Evolutionary conservation across 2,113 vertebrate species (phyloP).

Genomic region (Sylvia atricapilla): DNA sequence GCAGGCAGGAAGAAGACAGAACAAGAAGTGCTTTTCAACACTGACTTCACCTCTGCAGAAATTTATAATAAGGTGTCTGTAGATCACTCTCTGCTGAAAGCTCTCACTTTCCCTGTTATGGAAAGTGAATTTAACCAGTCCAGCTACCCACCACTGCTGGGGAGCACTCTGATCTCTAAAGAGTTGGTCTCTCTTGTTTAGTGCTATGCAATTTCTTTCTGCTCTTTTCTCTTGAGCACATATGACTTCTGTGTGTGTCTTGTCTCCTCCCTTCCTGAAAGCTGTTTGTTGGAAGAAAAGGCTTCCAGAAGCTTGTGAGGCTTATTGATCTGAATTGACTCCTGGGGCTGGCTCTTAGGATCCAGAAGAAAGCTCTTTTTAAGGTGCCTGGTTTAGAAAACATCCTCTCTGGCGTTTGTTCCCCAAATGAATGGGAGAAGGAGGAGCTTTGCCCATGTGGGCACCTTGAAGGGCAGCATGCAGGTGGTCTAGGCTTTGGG

Average conservation of each 20-base stretch:
- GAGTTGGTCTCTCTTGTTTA: neutral
- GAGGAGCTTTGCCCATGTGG: fast-evolving
- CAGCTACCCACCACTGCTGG: neutral
- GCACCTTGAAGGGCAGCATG: neutral
- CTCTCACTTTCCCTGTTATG: neutral
- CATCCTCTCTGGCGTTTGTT: neutral
- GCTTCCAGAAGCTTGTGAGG: neutral
- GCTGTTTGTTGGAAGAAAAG: neutral
- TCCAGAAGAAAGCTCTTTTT: neutral
- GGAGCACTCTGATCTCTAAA: neutral
- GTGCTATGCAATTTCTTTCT: neutral
- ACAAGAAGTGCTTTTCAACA: slow-evolving; percentile 50
- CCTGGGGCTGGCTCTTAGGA: neutral
- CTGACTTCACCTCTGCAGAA: slow-evolving; percentile 53
- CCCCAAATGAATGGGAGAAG: neutral
- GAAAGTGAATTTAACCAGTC: slow-evolving; percentile 32
- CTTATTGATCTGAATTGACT: neutral
- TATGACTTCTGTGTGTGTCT: neutral
- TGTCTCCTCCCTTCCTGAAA: neutral
- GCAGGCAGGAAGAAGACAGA: slow-evolving; percentile 52
- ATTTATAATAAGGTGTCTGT: slow-evolving; percentile 63
- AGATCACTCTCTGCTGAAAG: slow-evolving; percentile 47
- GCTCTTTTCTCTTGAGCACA: neutral
- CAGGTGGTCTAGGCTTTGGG: neutral
- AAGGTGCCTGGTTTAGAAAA: neutral